Percentiles rank a stretch among this genome's conserved stretches.
These are phyloP conservation scores for Centruroides vittatus DNA, from an alignment of 1,140 invertebrate species.

Conservation along the genomic window DNA sequence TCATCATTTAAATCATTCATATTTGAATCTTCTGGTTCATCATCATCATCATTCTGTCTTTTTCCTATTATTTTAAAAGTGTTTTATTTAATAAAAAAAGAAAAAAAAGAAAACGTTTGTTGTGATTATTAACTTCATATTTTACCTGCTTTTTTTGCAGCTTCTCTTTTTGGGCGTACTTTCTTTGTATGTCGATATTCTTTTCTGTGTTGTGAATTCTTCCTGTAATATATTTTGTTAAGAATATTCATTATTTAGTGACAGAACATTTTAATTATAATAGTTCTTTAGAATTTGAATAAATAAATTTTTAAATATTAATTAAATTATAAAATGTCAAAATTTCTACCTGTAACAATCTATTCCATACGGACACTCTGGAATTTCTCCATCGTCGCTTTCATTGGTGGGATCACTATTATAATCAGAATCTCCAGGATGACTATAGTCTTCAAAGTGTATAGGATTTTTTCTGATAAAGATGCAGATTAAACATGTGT, in stretches of 20 bases:
- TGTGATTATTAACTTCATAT: too few relatives aligned
- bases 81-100: too few relatives aligned
- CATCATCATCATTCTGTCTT: too few relatives aligned
- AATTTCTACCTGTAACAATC: conserved; percentile 10
- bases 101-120: too few relatives aligned
- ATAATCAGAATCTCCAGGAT: conserved; percentile 17
- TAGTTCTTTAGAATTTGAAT: neutral
- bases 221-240: conserved; percentile 4
- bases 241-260: neutral
- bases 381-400: conserved; percentile 1
- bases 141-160: conserved; percentile 11
- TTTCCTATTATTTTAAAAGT: too few relatives aligned
- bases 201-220: conserved; percentile 11
- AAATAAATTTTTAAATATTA: neutral
- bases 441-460: conserved; percentile 8
- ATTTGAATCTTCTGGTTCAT: too few relatives aligned
- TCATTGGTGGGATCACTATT: conserved; percentile 1
- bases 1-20: too few relatives aligned
- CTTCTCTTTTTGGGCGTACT: conserved; percentile 14
- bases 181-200: conserved; percentile 14
- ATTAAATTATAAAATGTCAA: neutral
- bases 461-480: conserved; percentile 2
- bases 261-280: neutral
- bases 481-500: too few relatives aligned
- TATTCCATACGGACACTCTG: conserved; percentile 9